Conservation (phyloP, 2,113 vertebrate species). For the Condylura cristata region DNA sequence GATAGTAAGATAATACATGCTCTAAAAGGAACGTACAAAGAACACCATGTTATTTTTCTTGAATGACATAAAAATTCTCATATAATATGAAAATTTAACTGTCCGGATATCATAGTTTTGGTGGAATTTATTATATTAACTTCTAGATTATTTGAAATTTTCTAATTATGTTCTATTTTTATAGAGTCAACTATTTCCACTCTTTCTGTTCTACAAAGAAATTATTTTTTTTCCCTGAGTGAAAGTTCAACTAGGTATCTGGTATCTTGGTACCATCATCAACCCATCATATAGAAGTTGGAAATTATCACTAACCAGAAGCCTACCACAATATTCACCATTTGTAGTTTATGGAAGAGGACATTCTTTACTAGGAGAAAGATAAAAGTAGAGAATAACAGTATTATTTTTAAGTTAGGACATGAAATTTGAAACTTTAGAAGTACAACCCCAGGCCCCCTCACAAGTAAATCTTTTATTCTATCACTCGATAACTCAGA, state of each 20-base stretch:
- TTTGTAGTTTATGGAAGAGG: not conserved
- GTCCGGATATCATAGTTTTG: not conserved
- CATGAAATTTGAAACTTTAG: constrained; percentile 23
- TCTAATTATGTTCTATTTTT: not conserved
- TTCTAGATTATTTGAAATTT: constrained; percentile 9
- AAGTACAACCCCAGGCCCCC: no score
- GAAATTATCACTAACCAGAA: no score
- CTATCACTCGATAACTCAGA: not conserved
- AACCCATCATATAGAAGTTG: no score
- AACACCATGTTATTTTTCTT: not conserved
- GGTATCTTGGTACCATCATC: not conserved
- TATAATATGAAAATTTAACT: not conserved
- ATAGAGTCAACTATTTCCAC: not conserved
- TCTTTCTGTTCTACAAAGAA: not conserved
- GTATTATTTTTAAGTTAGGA: not conserved
- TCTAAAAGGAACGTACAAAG: not conserved
- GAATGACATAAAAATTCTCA: not conserved
- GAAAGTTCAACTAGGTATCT: not conserved
- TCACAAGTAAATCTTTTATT: not conserved
- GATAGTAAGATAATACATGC: not conserved
- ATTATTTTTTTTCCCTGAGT: not conserved
- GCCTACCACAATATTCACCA: not conserved
- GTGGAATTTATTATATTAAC: not conserved
- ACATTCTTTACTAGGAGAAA: not conserved
- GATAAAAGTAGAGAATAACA: not conserved